phyloP scores from a whole-genome alignment of 2,888 invertebrate genomes.

The Drosophila tripunctata region DNA sequence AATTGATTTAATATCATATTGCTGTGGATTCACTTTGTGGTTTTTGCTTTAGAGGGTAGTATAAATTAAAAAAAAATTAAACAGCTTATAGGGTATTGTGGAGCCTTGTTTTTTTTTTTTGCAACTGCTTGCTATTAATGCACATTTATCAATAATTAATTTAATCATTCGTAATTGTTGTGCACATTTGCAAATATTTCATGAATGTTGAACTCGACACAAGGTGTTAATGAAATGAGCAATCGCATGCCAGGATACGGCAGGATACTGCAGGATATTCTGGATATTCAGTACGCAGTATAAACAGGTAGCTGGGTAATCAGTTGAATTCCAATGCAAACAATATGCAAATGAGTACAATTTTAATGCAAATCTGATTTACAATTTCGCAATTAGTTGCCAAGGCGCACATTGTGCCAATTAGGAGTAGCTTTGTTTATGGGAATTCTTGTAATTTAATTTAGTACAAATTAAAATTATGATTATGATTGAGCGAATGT shows the following conservation, averaged over 20 bases:
- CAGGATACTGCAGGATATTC: too few species aligned
- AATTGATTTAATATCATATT: slow-evolving; percentile 36
- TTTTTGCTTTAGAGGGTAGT: background rate
- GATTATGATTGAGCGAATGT: slow-evolving; percentile 49
- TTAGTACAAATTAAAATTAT: slow-evolving; percentile 49
- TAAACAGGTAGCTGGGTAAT: background rate
- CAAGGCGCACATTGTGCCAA: slow-evolving; percentile 34
- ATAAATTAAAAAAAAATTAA: background rate
- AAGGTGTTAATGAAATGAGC: slow-evolving; percentile 42
- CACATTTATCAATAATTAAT: slow-evolving; percentile 41
- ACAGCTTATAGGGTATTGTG: background rate
- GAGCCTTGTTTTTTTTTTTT: background rate
- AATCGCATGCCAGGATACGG: background rate
- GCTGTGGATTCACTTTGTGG: background rate
- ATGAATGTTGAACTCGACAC: slow-evolving; percentile 19
- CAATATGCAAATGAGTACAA: slow-evolving; percentile 11
- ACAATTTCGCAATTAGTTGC: slow-evolving; percentile 52
- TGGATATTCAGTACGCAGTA: background rate
- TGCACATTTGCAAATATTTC: slow-evolving; percentile 35
- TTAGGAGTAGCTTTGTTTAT: slow-evolving; percentile 22
- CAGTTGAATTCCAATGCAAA: background rate
- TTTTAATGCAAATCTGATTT: slow-evolving; percentile 47
- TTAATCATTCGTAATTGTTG: slow-evolving; percentile 34
- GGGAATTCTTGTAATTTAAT: slow-evolving; percentile 37
- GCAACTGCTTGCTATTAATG: slow-evolving; percentile 13